Base-by-base conservation (phyloP, 37 sponge, comb jelly and placozoan species). In the Petrosia ficiformis region DNA sequence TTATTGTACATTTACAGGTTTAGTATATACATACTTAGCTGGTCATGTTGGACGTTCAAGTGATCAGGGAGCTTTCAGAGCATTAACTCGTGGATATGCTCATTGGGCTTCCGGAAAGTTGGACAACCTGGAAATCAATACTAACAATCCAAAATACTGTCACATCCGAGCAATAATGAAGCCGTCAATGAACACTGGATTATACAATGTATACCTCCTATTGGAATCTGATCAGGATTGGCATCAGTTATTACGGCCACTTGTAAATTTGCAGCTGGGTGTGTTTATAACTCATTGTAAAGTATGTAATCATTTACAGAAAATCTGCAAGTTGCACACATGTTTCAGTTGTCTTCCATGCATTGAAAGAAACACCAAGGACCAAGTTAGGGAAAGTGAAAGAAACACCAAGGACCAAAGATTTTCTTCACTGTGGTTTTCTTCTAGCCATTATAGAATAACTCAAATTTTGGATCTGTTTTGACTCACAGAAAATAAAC, bases 91-190 rank as follows among this genome's bases (percentile, higher is more conserved):
- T n/a, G 57, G 67, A 22, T 73, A 73, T 29, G 29, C 2, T 3
- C 76, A 60, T 4, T 79, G 83, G 83, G 83, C 76, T 39, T 83
- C 76, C 28, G 76, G 76, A 75, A 68, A 42, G 32, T 34, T 83
- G 19, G 40, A 57, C 25, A 59, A 57, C 10, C 44, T 83, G 42
- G 76, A 75, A 56, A 43, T 75, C 24, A 83, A 83, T 36, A 35
- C 42, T 32, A 44, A 81, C n/a, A 65, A 81, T 72, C 65, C 76
- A 10, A 34, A 72, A 6, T 81, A 41, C 67, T 72, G 74, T 29
- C 82, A 81, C 33, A 54, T 81, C 24, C 64, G 58, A n/a, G 72
- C 41, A 36, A 36, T 25, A 10, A 81, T 81, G 82, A 59, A 52
- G 32, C 65, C 68, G 8, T 66, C 67, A 24, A 82, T 82, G 83